These are phyloP conservation scores for Erebia epiphron DNA, from an alignment of 2,888 invertebrate genomes.

Conservation along the genomic window DNA sequence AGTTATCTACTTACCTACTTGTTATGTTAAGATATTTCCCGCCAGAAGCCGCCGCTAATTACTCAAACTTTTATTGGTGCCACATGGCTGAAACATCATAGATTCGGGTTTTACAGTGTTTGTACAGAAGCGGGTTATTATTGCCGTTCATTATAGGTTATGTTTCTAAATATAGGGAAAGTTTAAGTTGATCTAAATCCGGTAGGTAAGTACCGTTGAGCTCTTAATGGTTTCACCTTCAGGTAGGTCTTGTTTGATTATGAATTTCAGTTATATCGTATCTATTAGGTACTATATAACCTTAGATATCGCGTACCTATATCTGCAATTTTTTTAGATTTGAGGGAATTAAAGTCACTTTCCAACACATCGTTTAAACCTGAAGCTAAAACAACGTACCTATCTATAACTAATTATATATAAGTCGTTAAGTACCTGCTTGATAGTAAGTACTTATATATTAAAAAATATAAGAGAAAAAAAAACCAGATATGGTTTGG, in stretches of 20 bases:
- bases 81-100: conserved; percentile 59
- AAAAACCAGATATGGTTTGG: background rate
- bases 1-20: background rate
- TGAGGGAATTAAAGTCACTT: too few species aligned
- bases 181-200: conserved; percentile 41
- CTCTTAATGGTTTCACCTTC: conserved; percentile 54
- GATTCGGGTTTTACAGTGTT: conserved; percentile 64
- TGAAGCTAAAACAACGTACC: too few species aligned
- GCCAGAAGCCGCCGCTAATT: conserved; percentile 41
- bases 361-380: too few species aligned
- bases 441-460: too few species aligned
- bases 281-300: too few species aligned
- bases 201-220: conserved; percentile 47
- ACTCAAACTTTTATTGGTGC: conserved; percentile 58
- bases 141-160: conserved; percentile 34
- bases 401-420: too few species aligned
- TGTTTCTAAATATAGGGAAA: conserved; percentile 43
- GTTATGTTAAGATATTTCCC: conserved; percentile 16
- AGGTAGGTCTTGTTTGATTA: conserved; percentile 54
- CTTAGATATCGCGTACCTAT: background rate
- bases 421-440: too few species aligned
- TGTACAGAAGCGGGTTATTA: conserved; percentile 55
- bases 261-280: background rate
- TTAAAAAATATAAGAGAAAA: background rate
- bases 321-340: background rate